Percentiles rank a stretch among this genome's conserved stretches.
phyloP scores from a whole-genome alignment of 2,797 vertebrate genomes.

The Epinephelus awoara region DNA sequence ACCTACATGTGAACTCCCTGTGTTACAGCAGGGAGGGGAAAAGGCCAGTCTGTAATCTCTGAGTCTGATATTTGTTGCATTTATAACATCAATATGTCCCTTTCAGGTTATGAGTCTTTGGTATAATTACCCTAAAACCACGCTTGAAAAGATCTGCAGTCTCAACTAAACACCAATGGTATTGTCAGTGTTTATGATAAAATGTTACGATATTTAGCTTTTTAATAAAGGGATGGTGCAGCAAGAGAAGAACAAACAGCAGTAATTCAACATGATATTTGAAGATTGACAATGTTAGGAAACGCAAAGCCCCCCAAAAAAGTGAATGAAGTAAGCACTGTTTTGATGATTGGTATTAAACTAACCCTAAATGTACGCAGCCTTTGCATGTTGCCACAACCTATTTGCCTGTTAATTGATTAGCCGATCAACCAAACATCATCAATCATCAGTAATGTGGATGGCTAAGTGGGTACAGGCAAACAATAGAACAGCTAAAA shows the following conservation, averaged over 20 bases:
- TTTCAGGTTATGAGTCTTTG: neutral
- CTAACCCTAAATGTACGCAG: too few species aligned
- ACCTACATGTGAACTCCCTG: conserved; percentile 2
- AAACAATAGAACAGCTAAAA: too few species aligned
- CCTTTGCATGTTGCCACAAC: too few species aligned
- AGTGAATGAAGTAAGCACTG: neutral
- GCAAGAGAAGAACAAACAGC: neutral
- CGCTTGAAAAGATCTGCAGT: neutral
- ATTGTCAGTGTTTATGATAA: neutral
- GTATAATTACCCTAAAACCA: neutral
- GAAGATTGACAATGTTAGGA: too few species aligned
- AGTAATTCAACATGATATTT: neutral
- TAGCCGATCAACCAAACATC: too few species aligned
- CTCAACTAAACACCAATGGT: neutral
- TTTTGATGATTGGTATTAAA: neutral
- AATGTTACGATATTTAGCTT: neutral
- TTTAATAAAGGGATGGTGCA: too few species aligned
- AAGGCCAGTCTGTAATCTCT: neutral
- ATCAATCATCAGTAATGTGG: too few species aligned
- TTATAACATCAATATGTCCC: neutral
- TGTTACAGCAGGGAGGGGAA: neutral
- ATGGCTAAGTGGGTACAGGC: too few species aligned
- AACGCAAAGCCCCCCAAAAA: neutral
- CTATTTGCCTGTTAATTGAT: too few species aligned
- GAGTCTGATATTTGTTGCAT: neutral